These are phyloP conservation scores for Tricholauxania praeusta DNA, from an alignment of 2,888 invertebrate genomes.

Conservation along the genomic window DNA sequence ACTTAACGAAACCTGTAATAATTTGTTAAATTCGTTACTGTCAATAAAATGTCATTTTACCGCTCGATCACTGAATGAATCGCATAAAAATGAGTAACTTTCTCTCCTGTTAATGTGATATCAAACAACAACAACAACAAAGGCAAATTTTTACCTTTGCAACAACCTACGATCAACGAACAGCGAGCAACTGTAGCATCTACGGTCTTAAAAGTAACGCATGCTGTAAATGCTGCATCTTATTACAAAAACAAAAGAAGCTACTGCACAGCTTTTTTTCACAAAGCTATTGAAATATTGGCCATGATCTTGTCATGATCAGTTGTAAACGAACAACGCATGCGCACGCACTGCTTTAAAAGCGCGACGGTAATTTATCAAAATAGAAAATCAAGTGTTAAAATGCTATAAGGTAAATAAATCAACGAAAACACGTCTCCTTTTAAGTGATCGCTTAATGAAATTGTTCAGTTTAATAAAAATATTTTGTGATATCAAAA, in stretches of 20 bases:
- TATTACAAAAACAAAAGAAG: background rate
- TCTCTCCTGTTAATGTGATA: background rate
- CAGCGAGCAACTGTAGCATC: background rate
- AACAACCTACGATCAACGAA: slow-evolving; percentile 9
- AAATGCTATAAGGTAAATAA: background rate
- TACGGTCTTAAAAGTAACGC: slow-evolving; percentile 8
- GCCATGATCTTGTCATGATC: slow-evolving; percentile 55
- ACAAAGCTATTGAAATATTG: slow-evolving; percentile 29
- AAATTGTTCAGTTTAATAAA: too few relatives aligned
- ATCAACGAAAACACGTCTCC: background rate
- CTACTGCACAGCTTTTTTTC: background rate
- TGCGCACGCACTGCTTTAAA: slow-evolving; percentile 48
- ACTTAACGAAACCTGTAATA: too few relatives aligned
- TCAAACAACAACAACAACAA: slow-evolving; percentile 4
- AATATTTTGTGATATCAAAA: background rate
- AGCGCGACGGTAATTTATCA: slow-evolving; percentile 11
- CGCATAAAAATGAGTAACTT: slow-evolving; percentile 18
- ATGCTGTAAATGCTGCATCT: background rate
- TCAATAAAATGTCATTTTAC: too few relatives aligned
- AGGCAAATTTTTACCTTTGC: background rate
- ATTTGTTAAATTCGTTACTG: too few relatives aligned
- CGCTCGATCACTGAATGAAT: background rate
- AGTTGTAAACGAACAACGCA: slow-evolving; percentile 59
- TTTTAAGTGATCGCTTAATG: background rate
- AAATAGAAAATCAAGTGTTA: slow-evolving; percentile 10